phyloP scores from a whole-genome alignment of 2,113 vertebrate species.

The Forbesichthys papilliferus region DNA sequence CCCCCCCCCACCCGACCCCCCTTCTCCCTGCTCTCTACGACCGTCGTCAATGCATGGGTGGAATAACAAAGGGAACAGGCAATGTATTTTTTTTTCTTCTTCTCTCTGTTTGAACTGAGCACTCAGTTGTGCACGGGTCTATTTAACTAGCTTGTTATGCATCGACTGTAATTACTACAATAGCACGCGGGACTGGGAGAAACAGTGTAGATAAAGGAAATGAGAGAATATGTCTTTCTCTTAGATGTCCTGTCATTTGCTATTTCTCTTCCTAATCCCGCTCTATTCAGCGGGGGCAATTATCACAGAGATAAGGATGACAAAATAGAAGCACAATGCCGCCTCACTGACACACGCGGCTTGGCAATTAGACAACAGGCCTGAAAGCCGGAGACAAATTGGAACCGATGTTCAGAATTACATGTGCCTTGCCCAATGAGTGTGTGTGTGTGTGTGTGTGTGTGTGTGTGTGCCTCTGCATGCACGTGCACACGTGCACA shows the following conservation, averaged over 20 bases:
- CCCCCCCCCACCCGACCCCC: slow-evolving; percentile 15
- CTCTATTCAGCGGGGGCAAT: slow-evolving; percentile 66
- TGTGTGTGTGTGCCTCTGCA: not conserved
- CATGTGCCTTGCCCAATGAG: slow-evolving; percentile 47
- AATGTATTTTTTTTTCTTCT: slow-evolving; percentile 17
- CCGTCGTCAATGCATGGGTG: slow-evolving; percentile 70
- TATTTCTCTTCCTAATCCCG: slow-evolving; percentile 71
- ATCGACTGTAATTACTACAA: slow-evolving; percentile 69
- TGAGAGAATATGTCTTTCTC: slow-evolving; percentile 61
- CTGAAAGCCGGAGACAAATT: slow-evolving; percentile 65
- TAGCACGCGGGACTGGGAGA: slow-evolving; percentile 49
- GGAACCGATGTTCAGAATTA: slow-evolving; percentile 67
- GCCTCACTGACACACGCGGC: slow-evolving; percentile 61
- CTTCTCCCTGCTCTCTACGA: slow-evolving; percentile 65
- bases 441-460: slow-evolving; percentile 6
- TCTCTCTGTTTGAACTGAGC: slow-evolving; percentile 65
- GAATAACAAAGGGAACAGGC: slow-evolving; percentile 73
- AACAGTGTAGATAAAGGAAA: slow-evolving; percentile 61
- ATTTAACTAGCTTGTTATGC: slow-evolving; percentile 70
- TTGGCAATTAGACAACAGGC: slow-evolving; percentile 70
- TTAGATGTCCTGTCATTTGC: slow-evolving; percentile 70
- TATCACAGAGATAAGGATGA: slow-evolving; percentile 70
- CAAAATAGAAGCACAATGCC: slow-evolving; percentile 71
- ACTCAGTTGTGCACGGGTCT: slow-evolving; percentile 59
- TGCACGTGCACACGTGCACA: slow-evolving; percentile 15